Conservation (phyloP, 2,888 invertebrate species). For the Bombylius discolor region DNA sequence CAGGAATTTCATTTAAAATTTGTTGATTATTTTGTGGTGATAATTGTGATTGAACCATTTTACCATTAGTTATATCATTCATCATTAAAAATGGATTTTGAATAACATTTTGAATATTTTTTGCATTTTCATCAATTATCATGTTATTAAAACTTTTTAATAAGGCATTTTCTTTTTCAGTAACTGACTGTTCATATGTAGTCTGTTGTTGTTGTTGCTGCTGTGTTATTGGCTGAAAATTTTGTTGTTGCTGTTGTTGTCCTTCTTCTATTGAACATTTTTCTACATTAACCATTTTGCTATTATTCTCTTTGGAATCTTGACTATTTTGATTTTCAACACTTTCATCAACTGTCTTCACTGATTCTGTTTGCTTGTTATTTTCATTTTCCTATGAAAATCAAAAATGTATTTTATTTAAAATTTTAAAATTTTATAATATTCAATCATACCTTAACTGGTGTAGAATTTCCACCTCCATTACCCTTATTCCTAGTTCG, state of each 20-base stretch:
- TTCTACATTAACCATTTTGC: background rate
- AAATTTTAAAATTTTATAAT: background rate
- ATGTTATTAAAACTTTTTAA: slow-evolving; percentile 34
- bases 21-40: slow-evolving; percentile 18
- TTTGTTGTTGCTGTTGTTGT: slow-evolving; percentile 12
- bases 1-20: slow-evolving; percentile 15
- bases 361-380: background rate
- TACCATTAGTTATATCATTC: slow-evolving; percentile 27
- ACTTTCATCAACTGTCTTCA: background rate
- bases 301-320: slow-evolving; percentile 11
- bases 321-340: background rate
- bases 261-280: slow-evolving; percentile 9
- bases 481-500: slow-evolving; percentile 49
- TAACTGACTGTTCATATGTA: slow-evolving; percentile 33
- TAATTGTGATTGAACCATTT: slow-evolving; percentile 14
- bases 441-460: slow-evolving; percentile 26
- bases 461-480: slow-evolving; percentile 25
- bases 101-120: slow-evolving; percentile 26
- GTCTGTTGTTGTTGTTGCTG: slow-evolving; percentile 4
- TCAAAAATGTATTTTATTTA: background rate
- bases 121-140: slow-evolving; percentile 34
- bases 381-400: slow-evolving; percentile 5
- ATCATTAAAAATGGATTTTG: slow-evolving; percentile 17
- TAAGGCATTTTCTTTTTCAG: slow-evolving; percentile 34
- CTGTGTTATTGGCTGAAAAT: background rate